phyloP scores from a whole-genome alignment of 1,140 invertebrate genomes.

The Brachionus sp. region DNA sequence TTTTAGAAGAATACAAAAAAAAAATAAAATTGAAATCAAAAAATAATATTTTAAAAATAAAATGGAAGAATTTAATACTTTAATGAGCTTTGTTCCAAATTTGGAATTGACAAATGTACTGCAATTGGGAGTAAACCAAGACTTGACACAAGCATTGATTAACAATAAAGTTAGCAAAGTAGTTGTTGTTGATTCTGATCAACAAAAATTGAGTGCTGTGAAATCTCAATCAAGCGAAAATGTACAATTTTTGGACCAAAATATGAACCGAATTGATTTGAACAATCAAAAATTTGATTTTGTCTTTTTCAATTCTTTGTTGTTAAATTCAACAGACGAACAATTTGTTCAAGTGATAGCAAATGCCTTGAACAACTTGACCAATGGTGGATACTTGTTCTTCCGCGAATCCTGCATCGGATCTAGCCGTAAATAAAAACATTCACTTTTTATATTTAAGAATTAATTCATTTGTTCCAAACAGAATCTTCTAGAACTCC shows the following conservation, averaged over 20 bases:
- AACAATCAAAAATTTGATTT: conserved; percentile 21
- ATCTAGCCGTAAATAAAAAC: conserved; percentile 48
- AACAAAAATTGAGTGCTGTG: background rate
- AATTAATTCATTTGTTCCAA: background rate
- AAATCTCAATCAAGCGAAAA: background rate
- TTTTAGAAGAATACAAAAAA: background rate
- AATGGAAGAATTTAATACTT: conserved; percentile 39
- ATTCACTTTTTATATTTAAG: background rate
- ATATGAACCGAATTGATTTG: background rate
- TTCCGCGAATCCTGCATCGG: conserved; percentile 61
- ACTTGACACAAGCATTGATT: background rate
- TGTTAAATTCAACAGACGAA: background rate
- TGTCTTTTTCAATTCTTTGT: conserved; percentile 9
- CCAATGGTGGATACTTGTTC: conserved; percentile 62
- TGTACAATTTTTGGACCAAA: background rate
- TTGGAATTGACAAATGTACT: background rate
- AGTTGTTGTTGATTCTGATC: background rate
- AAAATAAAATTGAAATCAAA: background rate
- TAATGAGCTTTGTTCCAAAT: conserved; percentile 26
- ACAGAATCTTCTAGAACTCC: background rate
- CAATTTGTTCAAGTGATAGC: background rate
- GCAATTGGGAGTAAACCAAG: background rate
- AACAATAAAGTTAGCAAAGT: background rate
- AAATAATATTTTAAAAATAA: background rate
- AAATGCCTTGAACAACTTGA: conserved; percentile 50